Evolutionary conservation across 2,888 invertebrate genomes (phyloP).

Genomic region (Notodonta ziczac): DNA sequence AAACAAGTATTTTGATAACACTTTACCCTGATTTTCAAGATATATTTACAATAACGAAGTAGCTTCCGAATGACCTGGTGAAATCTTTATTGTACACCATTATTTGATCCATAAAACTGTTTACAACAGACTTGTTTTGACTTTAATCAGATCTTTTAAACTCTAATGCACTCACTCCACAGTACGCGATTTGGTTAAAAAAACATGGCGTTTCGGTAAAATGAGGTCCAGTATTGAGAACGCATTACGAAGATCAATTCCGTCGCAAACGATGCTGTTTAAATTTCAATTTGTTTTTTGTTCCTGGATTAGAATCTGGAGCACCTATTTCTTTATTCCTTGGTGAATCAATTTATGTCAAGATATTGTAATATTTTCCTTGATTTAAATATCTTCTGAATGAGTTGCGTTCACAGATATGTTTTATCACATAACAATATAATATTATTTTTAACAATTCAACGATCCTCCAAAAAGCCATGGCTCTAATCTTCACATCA

Average conservation of each 20-base stretch:
- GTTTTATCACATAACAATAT: no score
- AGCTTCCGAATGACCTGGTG: background rate
- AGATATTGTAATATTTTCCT: background rate
- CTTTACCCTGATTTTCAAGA: slow-evolving; percentile 24
- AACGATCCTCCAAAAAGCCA: background rate
- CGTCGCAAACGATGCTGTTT: background rate
- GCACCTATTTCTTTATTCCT: background rate
- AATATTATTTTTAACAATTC: no score
- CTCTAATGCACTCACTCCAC: background rate
- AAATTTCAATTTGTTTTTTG: background rate
- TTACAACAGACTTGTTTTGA: background rate
- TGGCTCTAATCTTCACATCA: background rate
- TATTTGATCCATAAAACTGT: background rate
- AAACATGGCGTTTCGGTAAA: background rate
- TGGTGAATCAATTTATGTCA: background rate
- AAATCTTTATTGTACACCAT: background rate
- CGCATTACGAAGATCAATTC: background rate
- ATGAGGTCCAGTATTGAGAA: slow-evolving; percentile 1
- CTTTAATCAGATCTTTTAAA: slow-evolving; percentile 5
- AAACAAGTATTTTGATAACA: background rate
- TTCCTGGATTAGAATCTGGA: background rate
- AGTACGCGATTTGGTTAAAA: background rate
- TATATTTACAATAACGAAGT: background rate
- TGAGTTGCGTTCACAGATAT: no score
- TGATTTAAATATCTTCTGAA: no score